Base-by-base conservation (phyloP, 2,888 invertebrate genomes). In the Lithophane ornitopus region DNA sequence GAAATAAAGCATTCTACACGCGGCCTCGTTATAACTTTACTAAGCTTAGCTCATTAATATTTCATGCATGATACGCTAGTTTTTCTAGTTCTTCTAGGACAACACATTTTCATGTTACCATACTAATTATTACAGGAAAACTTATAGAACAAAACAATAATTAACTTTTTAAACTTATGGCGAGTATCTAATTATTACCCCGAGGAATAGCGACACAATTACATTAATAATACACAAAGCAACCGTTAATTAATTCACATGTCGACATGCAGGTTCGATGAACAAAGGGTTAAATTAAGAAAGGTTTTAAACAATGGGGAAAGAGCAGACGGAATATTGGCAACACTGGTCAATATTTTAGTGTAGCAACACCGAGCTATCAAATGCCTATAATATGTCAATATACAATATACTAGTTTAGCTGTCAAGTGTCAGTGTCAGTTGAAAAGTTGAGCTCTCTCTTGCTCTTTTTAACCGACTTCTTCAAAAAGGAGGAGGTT, bases 151-250 rank as follows among this genome's bases (percentile, higher is more conserved):
- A 44, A 19, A 74, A 34, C 39, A 28, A 44, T 63, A 67, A 68
- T 69, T 16, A 28, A 14, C 26, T n/a, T 82, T 78, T 65, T 78
- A 11, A 0, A 16, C 14, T 7, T 1, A 56, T 19, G 14, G 56
- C 1, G 52, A 61, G 22, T 56, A 26, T n/a, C n/a, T n/a, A n/a
- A n/a, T n/a, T n/a, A n/a, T 77, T 58, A 26, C 81, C 69, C 83
- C 2, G 3, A 61, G 83, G 81, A 74, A 78, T 78, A 44, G 14
- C 6, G 7, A 61, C 73, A 61, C 63, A 74, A 59, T 73, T 82
- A 73, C 14, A 72, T 54, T 67, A 76, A 77, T 58, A 8, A 58
- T 26, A 28, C 46, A 28, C 39, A 39, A 34, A 68, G 7, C 46
- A 49, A 41, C 14, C 41, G 16, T 39, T 34, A n/a, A 82, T 78